Conservation (phyloP, 1,140 invertebrate genomes). For the Pentalonia nigronervosa region DNA sequence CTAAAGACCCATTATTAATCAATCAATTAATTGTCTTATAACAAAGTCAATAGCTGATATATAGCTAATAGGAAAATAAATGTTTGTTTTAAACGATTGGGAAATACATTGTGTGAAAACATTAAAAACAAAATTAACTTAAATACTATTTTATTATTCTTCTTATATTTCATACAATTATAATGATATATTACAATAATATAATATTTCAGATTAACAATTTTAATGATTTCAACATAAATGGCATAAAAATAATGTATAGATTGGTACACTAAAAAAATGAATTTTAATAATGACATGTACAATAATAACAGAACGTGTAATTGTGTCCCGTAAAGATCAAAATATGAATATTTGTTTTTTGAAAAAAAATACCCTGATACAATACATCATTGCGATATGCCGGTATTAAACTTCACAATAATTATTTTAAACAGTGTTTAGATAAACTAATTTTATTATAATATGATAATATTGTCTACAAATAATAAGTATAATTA, state of each 20-base stretch:
- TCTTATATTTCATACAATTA: not conserved
- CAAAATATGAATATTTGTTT: not conserved
- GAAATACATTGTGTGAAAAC: not conserved
- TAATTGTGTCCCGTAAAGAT: not conserved
- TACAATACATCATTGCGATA: not conserved
- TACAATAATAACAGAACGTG: not conserved
- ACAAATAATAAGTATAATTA: not conserved
- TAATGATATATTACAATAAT: not conserved
- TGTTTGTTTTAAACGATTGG: not conserved
- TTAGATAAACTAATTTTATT: not conserved
- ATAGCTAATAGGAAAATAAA: not conserved
- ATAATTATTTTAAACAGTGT: constrained; percentile 11
- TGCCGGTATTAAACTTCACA: not conserved
- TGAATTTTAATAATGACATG: not conserved
- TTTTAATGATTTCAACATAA: not conserved
- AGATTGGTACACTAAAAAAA: not conserved
- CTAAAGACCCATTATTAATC: not conserved
- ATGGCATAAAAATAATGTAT: not conserved
- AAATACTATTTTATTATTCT: not conserved
- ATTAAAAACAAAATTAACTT: not conserved
- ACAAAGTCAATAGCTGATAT: not conserved
- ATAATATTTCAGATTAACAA: not conserved
- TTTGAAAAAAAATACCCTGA: not conserved
- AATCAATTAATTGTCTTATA: not conserved
- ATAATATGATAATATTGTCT: not conserved